Evolutionary conservation across 2,888 invertebrate species (phyloP).

Genomic region (Zaprionus bogoriensis): DNA sequence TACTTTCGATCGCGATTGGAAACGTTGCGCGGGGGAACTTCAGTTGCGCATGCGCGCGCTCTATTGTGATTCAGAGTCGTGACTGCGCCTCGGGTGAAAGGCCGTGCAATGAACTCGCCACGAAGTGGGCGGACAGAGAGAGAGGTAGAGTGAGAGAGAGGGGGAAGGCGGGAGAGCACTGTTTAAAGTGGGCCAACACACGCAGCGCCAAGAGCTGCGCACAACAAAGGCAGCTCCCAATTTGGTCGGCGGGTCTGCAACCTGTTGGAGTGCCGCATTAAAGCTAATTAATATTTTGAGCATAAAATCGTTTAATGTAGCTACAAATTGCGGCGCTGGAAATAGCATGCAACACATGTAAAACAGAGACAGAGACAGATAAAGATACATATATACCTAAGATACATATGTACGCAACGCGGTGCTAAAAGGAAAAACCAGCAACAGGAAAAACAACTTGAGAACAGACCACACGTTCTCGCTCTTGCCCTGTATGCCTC

Average conservation of each 20-base stretch:
- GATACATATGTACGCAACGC: slow-evolving; percentile 25
- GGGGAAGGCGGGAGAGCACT: slow-evolving; percentile 6
- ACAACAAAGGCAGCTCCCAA: slow-evolving; percentile 2
- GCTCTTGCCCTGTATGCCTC: background rate
- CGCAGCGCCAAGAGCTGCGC: background rate
- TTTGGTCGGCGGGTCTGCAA: slow-evolving; percentile 10
- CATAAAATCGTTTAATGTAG: slow-evolving; percentile 55
- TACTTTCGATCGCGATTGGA: slow-evolving; percentile 2
- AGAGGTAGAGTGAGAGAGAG: background rate
- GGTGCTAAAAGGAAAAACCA: slow-evolving; percentile 54
- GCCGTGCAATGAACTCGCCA: slow-evolving; percentile 60
- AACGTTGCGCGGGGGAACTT: background rate
- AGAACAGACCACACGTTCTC: slow-evolving; percentile 28
- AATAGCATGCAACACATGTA: slow-evolving; percentile 2
- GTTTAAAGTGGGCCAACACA: slow-evolving; percentile 36
- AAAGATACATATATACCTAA: slow-evolving; percentile 10
- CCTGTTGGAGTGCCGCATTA: slow-evolving; percentile 27
- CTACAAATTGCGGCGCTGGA: slow-evolving; percentile 57
- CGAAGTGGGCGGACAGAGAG: background rate
- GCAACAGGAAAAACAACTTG: slow-evolving; percentile 54
- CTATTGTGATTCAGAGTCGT: slow-evolving; percentile 21
- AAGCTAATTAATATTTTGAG: slow-evolving; percentile 69
- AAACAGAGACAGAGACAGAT: slow-evolving; percentile 3
- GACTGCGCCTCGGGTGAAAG: slow-evolving; percentile 59
- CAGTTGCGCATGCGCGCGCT: slow-evolving; percentile 33